Evolutionary conservation across 1,140 invertebrate species (phyloP).

Genomic region (Hylyphantes graminicola): DNA sequence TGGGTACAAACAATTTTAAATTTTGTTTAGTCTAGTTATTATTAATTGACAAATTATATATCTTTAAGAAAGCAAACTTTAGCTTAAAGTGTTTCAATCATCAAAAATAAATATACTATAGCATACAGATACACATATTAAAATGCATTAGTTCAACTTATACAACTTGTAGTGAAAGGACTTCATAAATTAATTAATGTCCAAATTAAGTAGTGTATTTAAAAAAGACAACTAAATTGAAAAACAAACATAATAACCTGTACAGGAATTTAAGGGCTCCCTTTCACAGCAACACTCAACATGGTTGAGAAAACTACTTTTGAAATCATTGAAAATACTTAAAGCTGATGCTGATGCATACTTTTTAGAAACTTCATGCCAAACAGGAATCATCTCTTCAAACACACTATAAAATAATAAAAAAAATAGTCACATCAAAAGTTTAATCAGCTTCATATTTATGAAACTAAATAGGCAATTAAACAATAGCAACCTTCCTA

Average conservation of each 20-base stretch:
- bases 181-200: not conserved
- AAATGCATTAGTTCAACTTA: no score
- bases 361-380: slow-evolving; percentile 10
- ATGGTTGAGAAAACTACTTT: slow-evolving; percentile 5
- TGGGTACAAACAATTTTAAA: no score
- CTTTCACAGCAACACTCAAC: slow-evolving; percentile 34
- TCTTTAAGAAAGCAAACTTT: no score
- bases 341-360: not conserved
- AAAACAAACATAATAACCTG: not conserved
- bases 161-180: not conserved
- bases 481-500: no score
- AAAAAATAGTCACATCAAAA: not conserved
- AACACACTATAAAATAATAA: slow-evolving; percentile 31
- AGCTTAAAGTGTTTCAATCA: no score
- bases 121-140: no score
- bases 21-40: no score
- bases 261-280: slow-evolving; percentile 17
- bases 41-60: no score
- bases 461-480: not conserved
- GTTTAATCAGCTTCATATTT: not conserved
- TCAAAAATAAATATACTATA: no score
- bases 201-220: not conserved
- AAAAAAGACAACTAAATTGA: not conserved
- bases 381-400: slow-evolving; percentile 35
- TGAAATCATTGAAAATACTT: slow-evolving; percentile 12